Evolutionary conservation across 2,113 vertebrate genomes (phyloP).

Genomic region (Petaurus breviceps): DNA sequence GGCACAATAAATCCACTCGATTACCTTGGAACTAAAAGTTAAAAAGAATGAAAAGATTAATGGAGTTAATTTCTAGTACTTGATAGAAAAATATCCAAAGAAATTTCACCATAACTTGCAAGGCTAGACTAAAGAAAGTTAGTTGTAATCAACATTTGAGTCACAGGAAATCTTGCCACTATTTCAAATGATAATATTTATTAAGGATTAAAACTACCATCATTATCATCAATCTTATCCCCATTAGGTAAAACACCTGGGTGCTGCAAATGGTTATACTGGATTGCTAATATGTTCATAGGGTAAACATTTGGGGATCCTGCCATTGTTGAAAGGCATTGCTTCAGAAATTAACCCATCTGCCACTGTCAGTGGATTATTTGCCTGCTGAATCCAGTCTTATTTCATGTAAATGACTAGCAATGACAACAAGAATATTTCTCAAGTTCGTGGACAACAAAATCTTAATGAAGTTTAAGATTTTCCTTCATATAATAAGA

Average conservation of each 20-base stretch:
- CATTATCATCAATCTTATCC: background rate
- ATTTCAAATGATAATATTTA: background rate
- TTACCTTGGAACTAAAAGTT: background rate
- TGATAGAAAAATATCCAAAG: background rate
- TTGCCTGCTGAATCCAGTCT: background rate
- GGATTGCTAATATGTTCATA: background rate
- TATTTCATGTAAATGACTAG: background rate
- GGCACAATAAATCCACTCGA: background rate
- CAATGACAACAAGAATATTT: background rate
- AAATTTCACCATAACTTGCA: background rate
- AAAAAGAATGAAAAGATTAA: background rate
- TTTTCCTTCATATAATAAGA: background rate
- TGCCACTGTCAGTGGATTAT: background rate
- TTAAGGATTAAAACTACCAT: background rate
- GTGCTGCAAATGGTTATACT: background rate
- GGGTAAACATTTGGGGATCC: background rate
- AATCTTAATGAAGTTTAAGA: background rate
- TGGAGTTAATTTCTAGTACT: background rate
- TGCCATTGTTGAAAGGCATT: background rate
- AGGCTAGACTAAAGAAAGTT: background rate
- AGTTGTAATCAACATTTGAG: background rate
- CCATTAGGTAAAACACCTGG: background rate
- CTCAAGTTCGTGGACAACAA: background rate
- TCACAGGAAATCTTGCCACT: background rate
- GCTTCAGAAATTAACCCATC: background rate